Evolutionary conservation across 2,888 invertebrate genomes (phyloP), one percentile per base, ranked within the genome.

Genomic region (Drosophila paramelanica): DNA sequence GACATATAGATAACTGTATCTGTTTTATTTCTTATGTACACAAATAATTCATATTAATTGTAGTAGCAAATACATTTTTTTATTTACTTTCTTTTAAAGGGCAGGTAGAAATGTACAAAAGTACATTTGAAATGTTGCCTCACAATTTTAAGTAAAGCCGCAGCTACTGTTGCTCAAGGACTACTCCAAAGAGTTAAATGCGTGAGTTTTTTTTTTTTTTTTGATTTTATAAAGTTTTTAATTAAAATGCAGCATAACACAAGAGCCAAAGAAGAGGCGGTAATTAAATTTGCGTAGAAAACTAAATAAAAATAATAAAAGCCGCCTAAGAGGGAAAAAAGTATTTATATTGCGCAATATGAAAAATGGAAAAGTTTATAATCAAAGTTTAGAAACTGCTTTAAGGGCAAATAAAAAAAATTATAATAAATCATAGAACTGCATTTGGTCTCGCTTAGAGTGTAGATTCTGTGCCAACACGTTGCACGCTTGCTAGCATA

Each of bases 221-320:
- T 42, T 25, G 42, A 23, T 47, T 38, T 10, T 42, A 38, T 47
- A 47, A 4, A 25, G 36, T 14, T 46, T 41, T 60, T 53, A 52
- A 66, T 66, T 66, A 33, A 60, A 60, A 49, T 52, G 10, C 41
- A 8, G 27, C 46, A 52, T 51, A 42, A 17, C 50, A 13, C 13
- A 36, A 13, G 36, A 36, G 11, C 13, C 36, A 36, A 36, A 36
- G 36, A 45, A 49, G 31, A 47, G 20, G 8, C 33, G 14, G n/a
- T 23, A 45, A 45, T 8, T 23, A 8, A n/a, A 45, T 45, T 45
- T 25, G 27, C n/a, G 14, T 14, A 3, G 7, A 27, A 25, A 46
- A 4, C n/a, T 4, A 27, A 46, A 14, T 27, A 7, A 10, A 27
- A 46, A 27, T 8, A n/a, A 17, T 17, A 17, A 17, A 41, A 41